Percentiles rank a stretch among this genome's conserved stretches.
These are phyloP conservation scores for Neocrepidodera transversa DNA, from an alignment of 2,888 invertebrate genomes.

Conservation along the genomic window DNA sequence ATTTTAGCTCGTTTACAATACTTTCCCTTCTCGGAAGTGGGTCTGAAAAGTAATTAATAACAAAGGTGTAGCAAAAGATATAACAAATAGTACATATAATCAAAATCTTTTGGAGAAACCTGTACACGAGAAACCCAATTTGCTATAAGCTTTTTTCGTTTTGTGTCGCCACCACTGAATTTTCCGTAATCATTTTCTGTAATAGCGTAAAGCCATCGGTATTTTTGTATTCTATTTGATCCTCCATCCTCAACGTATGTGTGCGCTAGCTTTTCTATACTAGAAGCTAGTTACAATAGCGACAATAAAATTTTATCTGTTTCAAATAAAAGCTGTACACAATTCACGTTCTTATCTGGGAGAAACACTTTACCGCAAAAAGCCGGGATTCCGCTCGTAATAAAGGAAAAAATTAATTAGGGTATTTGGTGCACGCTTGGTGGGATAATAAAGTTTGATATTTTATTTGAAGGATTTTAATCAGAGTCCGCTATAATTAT, in stretches of 20 bases:
- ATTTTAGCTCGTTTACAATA: too few species aligned
- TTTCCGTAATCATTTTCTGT: constrained; percentile 22
- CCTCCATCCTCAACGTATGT: constrained; percentile 27
- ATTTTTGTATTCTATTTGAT: constrained; percentile 34
- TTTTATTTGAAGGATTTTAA: constrained; percentile 26
- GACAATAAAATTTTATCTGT: constrained; percentile 40
- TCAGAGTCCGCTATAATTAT: constrained; percentile 18
- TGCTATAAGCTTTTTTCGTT: neutral
- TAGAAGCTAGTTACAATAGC: constrained; percentile 32
- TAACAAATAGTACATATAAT: too few species aligned
- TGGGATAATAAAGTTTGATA: constrained; percentile 16
- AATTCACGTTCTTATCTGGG: constrained; percentile 36
- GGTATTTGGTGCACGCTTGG: constrained; percentile 22
- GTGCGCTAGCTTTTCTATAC: constrained; percentile 22
- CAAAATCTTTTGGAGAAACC: too few species aligned
- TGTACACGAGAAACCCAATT: constrained; percentile 1
- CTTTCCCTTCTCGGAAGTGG: too few species aligned
- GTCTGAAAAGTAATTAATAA: too few species aligned
- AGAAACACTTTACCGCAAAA: constrained; percentile 31
- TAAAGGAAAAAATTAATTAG: constrained; percentile 29
- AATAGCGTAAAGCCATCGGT: constrained; percentile 26
- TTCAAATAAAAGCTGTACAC: constrained; percentile 39
- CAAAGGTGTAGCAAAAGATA: too few species aligned
- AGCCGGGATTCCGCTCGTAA: constrained; percentile 22
- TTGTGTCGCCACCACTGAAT: constrained; percentile 12